Conservation (phyloP, 2,797 vertebrate genomes). For the Sarcoramphus papa region DNA sequence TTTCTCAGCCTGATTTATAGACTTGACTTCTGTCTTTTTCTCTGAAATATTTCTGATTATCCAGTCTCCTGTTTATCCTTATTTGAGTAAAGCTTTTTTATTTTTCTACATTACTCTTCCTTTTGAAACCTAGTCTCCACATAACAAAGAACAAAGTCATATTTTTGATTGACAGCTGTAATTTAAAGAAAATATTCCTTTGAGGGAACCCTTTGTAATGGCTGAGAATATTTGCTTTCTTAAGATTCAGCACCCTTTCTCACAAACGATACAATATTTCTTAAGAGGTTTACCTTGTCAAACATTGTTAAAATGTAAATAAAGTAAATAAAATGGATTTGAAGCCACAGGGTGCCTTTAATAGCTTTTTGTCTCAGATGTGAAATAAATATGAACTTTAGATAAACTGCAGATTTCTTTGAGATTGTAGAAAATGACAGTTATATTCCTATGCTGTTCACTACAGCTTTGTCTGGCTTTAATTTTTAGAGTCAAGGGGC, state of each 20-base stretch:
- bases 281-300: constrained; percentile 63
- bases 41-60: neutral
- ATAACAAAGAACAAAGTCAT: neutral
- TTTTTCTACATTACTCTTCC: neutral
- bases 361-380: constrained; percentile 55
- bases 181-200: constrained; percentile 29
- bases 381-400: constrained; percentile 44
- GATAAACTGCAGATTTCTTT: constrained; percentile 34
- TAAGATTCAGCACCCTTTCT: constrained; percentile 48
- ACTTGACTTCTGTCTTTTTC: neutral
- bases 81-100: neutral
- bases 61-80: neutral
- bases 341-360: constrained; percentile 49
- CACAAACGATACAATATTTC: constrained; percentile 56
- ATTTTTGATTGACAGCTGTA: constrained; percentile 33
- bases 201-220: constrained; percentile 23
- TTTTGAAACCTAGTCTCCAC: neutral
- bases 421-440: constrained; percentile 9
- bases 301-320: constrained; percentile 71
- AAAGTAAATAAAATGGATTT: constrained; percentile 69
- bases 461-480: constrained; percentile 33
- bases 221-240: constrained; percentile 38
- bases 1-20: neutral
- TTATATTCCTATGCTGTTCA: constrained; percentile 10
- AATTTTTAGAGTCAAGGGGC: constrained; percentile 55